Base-by-base conservation (phyloP, 1,140 invertebrate species). In the Pristionchus pacificus region DNA sequence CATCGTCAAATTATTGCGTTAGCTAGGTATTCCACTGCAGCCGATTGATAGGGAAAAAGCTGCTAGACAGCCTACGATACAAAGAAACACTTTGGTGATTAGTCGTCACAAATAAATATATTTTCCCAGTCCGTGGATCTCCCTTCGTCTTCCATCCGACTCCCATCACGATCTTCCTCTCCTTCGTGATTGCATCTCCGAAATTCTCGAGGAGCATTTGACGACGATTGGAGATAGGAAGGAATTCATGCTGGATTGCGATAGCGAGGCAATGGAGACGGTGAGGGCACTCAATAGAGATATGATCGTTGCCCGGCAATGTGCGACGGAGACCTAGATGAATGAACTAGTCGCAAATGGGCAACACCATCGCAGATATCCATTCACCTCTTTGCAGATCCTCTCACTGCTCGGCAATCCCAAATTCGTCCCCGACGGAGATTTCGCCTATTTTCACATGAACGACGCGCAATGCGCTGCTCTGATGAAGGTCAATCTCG, bases 341-440 rank as follows among this genome's bases (percentile, higher is more conserved):
- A n/a, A n/a, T n/a, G n/a, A n/a, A n/a, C n/a, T n/a, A n/a, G 38
- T 49, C 38, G 38, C 38, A 49, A 49, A 49, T 49, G 38, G 38
- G 38, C 6, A 49, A 49, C 6, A 10, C 6, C 38, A 6, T 49
- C 38, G 19, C 19, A 49, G 38, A 10, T 49, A 19, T 49, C 19
- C 19, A 49, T 49, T 49, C 38, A 49, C 38, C 19, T 19, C 6
- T 10, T 6, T 49, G 19, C 38, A 49, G 38, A 49, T 49, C 19
- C 38, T 49, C 38, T 10, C 6, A 6, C 6, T 19, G 38, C 19
- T 49, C 6, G 38, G 38, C 6, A 49, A 49, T 49, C 38, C 38
- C 6, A 6, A 19, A 49, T 10, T 10, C 38, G 19, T 49, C 38
- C 38, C 38, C 6, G 38, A 49, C 6, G 38, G 38, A 10, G 38